Percentiles rank a stretch among this genome's conserved stretches.
Evolutionary conservation across 2,888 invertebrate species (phyloP).

Genomic region (Melanostoma scalare): DNA sequence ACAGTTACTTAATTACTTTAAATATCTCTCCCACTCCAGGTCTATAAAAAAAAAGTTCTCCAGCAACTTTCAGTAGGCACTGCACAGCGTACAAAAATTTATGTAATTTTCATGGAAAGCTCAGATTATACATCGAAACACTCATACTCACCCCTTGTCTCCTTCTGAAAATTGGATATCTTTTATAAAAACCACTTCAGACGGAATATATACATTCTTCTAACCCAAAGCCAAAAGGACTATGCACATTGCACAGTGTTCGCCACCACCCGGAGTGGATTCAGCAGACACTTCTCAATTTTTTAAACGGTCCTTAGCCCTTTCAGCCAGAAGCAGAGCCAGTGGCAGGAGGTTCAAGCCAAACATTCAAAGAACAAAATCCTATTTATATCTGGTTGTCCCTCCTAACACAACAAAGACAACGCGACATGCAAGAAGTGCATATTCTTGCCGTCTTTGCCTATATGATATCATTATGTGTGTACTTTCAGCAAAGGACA

Average conservation of each 20-base stretch:
- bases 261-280: slow-evolving; percentile 20
- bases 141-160: slow-evolving; percentile 10
- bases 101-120: slow-evolving; percentile 68
- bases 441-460: slow-evolving; percentile 39
- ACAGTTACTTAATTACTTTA: no score
- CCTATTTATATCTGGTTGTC: slow-evolving; percentile 56
- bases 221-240: slow-evolving; percentile 58
- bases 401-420: slow-evolving; percentile 21
- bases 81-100: slow-evolving; percentile 34
- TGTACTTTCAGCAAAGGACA: slow-evolving; percentile 27
- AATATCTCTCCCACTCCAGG: no score
- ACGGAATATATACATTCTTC: slow-evolving; percentile 53
- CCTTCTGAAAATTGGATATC: slow-evolving; percentile 47
- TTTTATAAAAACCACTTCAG: slow-evolving; percentile 61
- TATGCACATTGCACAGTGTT: background rate
- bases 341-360: slow-evolving; percentile 34
- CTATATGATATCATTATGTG: slow-evolving; percentile 62
- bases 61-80: slow-evolving; percentile 10
- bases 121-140: slow-evolving; percentile 34
- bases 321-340: background rate
- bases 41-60: no score
- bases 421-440: slow-evolving; percentile 36
- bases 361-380: slow-evolving; percentile 58
- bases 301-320: slow-evolving; percentile 51
- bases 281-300: slow-evolving; percentile 33